A percentile compares a stretch with the other conserved stretches of the same genome.
phyloP scores from a whole-genome alignment of 1,140 invertebrate genomes.

The Dreissena rostriformis region DNA sequence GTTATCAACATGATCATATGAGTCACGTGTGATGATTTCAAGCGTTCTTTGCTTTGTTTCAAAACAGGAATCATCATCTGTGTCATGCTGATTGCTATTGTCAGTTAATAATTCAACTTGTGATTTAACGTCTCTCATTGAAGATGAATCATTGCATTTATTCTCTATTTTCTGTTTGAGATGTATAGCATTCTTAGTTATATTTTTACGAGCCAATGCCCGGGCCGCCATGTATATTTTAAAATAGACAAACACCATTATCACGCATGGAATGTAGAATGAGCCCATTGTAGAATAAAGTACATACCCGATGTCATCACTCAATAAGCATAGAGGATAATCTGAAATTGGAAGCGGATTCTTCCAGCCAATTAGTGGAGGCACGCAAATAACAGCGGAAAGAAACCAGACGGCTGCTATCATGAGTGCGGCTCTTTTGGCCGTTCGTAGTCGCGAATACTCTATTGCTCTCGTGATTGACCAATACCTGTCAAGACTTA shows the following conservation, averaged over 20 bases:
- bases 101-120: too few relatives aligned
- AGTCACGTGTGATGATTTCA: too few relatives aligned
- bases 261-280: slow-evolving; percentile 83
- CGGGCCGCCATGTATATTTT: slow-evolving; percentile 82
- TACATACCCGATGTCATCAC: slow-evolving; percentile 82
- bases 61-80: too few relatives aligned
- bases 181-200: not conserved
- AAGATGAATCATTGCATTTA: too few relatives aligned
- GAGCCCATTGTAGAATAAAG: slow-evolving; percentile 82
- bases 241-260: slow-evolving; percentile 82
- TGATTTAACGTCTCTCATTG: too few relatives aligned
- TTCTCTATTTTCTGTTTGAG: too few relatives aligned
- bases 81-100: too few relatives aligned
- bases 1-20: too few relatives aligned
- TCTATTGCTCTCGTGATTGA: slow-evolving; percentile 97
- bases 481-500: slow-evolving; percentile 98
- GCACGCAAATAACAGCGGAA: slow-evolving; percentile 97
- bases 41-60: too few relatives aligned
- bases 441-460: slow-evolving; percentile 97
- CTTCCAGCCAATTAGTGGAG: slow-evolving; percentile 97
- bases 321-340: slow-evolving; percentile 81
- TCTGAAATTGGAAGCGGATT: slow-evolving; percentile 83
- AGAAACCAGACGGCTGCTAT: slow-evolving; percentile 97
- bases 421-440: slow-evolving; percentile 95
- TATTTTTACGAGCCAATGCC: slow-evolving; percentile 83